Conservation (phyloP, 2,113 vertebrate species). For the Sturnira hondurensis region DNA sequence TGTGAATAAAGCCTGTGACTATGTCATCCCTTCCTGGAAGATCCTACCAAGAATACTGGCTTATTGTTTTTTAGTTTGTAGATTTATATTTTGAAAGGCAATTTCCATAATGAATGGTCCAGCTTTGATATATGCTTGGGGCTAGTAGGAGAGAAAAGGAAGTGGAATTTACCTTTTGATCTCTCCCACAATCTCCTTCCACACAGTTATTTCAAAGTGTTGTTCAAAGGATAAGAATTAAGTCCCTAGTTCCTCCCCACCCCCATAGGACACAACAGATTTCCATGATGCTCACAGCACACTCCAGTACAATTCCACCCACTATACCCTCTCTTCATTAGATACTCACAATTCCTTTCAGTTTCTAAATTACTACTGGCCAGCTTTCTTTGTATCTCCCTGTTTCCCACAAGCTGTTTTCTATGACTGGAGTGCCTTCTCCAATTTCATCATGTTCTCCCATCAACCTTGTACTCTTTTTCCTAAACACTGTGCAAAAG, state of each 20-base stretch:
- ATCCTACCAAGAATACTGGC: background rate
- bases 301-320: background rate
- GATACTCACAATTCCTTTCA: background rate
- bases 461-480: background rate
- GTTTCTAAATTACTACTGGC: background rate
- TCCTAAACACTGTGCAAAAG: background rate
- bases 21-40: background rate
- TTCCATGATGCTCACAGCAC: background rate
- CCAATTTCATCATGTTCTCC: background rate
- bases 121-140: background rate
- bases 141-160: background rate
- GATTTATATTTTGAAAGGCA: slow-evolving; percentile 13
- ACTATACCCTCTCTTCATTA: background rate
- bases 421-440: background rate
- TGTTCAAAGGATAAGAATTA: background rate
- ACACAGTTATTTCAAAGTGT: background rate
- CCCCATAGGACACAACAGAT: background rate
- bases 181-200: background rate
- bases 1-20: background rate
- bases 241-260: background rate
- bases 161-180: background rate
- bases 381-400: background rate
- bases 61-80: background rate
- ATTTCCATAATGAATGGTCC: background rate
- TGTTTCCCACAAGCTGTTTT: background rate